Conservation (phyloP, 2,888 invertebrate genomes). For the Rotaria socialis region DNA sequence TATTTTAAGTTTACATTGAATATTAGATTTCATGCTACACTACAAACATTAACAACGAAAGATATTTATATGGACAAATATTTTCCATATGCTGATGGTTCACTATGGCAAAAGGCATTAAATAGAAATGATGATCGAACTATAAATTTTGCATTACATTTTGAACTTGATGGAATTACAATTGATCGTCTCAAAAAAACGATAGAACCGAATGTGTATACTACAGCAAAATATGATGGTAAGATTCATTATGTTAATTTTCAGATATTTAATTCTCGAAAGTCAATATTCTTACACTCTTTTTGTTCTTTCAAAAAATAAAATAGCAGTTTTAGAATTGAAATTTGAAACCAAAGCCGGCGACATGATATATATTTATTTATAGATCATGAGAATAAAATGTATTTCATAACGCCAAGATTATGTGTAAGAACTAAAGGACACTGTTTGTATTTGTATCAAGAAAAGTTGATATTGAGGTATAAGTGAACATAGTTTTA, state of each 20-base stretch:
- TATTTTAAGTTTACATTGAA: background rate
- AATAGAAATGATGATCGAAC: background rate
- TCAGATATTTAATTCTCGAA: no score
- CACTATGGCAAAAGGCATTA: background rate
- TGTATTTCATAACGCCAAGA: no score
- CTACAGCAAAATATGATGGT: background rate
- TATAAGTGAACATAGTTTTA: no score
- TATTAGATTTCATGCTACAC: background rate
- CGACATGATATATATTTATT: no score
- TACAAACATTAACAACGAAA: background rate
- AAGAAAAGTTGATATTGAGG: no score
- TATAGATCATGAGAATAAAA: no score
- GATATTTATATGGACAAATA: background rate
- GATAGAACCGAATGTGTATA: background rate
- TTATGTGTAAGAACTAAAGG: no score
- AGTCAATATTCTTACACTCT: no score
- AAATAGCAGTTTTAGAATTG: no score
- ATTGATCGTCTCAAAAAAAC: background rate
- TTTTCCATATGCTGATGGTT: background rate
- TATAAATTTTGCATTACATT: background rate
- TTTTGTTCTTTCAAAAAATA: no score
- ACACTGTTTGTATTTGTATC: no score
- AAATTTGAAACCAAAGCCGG: no score
- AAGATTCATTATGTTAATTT: background rate
- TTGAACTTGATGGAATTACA: background rate